A percentile compares a stretch with the other conserved stretches of the same genome.
These are phyloP conservation scores for Rotaria macrura DNA, from an alignment of 2,888 invertebrate species.

Conservation along the genomic window DNA sequence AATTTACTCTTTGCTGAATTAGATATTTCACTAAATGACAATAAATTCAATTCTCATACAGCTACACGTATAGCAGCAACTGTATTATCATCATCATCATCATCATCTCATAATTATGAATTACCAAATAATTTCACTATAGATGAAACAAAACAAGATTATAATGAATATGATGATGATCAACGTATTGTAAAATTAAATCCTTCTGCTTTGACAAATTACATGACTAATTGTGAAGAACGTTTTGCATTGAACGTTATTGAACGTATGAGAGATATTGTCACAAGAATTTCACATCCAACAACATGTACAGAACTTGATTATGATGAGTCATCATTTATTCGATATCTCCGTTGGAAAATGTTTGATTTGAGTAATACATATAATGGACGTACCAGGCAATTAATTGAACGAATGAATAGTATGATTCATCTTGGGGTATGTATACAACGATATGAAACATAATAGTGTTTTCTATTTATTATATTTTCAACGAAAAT, in stretches of 20 bases:
- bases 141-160: neutral
- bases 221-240: constrained; percentile 20
- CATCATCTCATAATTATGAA: neutral
- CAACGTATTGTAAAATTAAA: neutral
- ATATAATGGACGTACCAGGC: neutral
- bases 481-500: too few relatives aligned
- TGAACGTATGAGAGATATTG: constrained; percentile 1
- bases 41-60: neutral
- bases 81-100: neutral
- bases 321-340: constrained; percentile 10
- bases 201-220: neutral
- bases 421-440: neutral
- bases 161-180: neutral
- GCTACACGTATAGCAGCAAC: neutral
- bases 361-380: constrained; percentile 7
- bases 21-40: neutral
- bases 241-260: neutral
- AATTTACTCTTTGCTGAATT: neutral
- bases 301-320: neutral
- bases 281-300: neutral
- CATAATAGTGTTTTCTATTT: too few relatives aligned
- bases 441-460: too few relatives aligned
- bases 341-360: constrained; percentile 14
- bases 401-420: constrained; percentile 1
- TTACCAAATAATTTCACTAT: constrained; percentile 10